These are phyloP conservation scores for Drosophila macrothrix DNA, from an alignment of 2,888 invertebrate genomes.

Conservation along the genomic window DNA sequence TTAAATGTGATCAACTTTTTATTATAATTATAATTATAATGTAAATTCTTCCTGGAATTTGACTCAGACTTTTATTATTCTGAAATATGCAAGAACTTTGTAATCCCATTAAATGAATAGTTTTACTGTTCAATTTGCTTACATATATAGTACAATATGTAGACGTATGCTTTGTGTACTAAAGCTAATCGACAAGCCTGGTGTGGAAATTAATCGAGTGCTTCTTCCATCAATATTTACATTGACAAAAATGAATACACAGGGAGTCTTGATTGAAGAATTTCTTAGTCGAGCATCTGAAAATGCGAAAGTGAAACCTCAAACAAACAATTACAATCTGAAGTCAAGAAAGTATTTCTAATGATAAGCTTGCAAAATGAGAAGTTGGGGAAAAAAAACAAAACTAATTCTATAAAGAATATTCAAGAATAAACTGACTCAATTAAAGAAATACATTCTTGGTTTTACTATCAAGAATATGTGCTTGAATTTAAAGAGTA, in stretches of 20 bases:
- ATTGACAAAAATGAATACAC: no score
- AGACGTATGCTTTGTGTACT: neutral
- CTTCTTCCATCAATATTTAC: neutral
- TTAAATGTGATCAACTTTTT: neutral
- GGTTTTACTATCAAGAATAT: neutral
- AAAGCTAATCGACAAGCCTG: neutral
- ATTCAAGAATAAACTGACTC: fast-evolving
- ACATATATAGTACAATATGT: neutral
- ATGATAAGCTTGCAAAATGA: neutral
- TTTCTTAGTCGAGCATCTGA: neutral
- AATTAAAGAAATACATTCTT: neutral
- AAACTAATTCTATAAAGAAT: neutral
- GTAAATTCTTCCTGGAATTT: neutral
- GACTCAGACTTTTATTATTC: neutral
- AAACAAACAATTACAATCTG: neutral
- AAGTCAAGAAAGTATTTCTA: neutral
- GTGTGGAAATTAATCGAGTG: neutral
- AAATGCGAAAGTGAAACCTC: neutral
- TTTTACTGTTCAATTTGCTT: neutral
- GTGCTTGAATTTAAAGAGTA: neutral
- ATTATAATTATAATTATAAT: no score
- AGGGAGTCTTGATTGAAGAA: neutral
- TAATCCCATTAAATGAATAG: neutral
- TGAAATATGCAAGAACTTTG: neutral
- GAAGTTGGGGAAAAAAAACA: neutral